Conservation (phyloP, 2,797 vertebrate genomes). For the Halcyon leucocephala region DNA sequence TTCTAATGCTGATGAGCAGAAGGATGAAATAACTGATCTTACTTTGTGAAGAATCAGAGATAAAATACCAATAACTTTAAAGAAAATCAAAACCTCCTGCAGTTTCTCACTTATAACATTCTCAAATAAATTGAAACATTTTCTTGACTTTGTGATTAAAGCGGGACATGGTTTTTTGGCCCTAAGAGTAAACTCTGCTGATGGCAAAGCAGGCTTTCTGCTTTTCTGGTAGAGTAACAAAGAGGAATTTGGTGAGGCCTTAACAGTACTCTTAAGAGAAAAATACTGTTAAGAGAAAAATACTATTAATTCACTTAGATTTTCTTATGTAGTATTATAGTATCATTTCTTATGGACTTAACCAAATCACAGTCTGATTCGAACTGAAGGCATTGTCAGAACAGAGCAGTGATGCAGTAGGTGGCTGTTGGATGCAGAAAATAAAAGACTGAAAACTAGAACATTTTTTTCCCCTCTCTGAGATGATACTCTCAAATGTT, state of each 20-base stretch:
- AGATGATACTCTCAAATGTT: not conserved
- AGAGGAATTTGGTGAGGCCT: not conserved
- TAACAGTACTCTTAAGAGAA: not conserved
- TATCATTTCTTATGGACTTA: not conserved
- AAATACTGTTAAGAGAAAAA: not conserved
- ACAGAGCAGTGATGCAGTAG: not conserved
- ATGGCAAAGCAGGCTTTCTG: not conserved
- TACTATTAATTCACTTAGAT: not conserved
- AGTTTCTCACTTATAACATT: not conserved
- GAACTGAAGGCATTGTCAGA: not conserved
- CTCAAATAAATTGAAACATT: slow-evolving; percentile 5
- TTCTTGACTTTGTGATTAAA: not conserved
- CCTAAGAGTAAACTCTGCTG: not conserved
- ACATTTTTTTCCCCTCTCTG: not conserved
- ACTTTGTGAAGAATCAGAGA: not conserved
- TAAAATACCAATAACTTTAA: slow-evolving; percentile 3
- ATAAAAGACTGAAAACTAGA: not conserved
- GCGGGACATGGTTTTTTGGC: not conserved
- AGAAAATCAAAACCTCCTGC: not conserved
- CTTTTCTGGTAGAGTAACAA: not conserved
- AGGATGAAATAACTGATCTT: not conserved
- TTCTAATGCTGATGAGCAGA: not conserved
- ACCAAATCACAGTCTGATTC: not conserved
- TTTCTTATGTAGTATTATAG: not conserved
- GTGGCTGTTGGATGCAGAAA: not conserved